phyloP scores from a whole-genome alignment of 2,113 vertebrate species.

The Oryzias curvinotus region DNA sequence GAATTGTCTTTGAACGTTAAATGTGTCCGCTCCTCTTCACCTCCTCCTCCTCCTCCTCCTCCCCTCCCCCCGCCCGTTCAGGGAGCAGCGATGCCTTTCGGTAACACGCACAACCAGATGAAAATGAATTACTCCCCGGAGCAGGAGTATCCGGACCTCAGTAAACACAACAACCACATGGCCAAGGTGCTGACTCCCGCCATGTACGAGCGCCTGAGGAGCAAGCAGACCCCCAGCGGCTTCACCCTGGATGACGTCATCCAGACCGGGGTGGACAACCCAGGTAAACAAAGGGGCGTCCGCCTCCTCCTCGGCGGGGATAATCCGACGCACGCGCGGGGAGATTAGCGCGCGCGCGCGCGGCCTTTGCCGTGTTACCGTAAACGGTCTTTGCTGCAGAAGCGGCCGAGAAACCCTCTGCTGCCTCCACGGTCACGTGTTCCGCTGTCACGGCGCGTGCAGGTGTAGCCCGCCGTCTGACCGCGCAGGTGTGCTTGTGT shows the following conservation, averaged over 20 bases:
- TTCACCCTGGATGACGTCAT: conserved; percentile 92
- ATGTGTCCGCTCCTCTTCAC: background rate
- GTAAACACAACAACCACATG: conserved; percentile 95
- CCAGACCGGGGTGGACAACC: conserved; percentile 95
- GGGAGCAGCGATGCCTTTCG: conserved; percentile 90
- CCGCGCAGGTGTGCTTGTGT: conserved; percentile 47
- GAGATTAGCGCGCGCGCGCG: no score
- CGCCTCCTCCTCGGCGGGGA: conserved; percentile 2
- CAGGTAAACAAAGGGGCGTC: conserved; percentile 78
- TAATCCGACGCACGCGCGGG: background rate
- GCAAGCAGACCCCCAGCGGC: conserved; percentile 86
- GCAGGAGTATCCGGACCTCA: conserved; percentile 91
- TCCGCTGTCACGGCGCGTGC: background rate
- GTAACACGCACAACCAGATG: conserved; percentile 89
- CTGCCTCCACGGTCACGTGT: no score
- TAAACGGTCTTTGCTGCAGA: no score
- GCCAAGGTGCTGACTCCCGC: conserved; percentile 85
- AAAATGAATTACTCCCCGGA: conserved; percentile 81
- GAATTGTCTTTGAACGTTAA: no score
- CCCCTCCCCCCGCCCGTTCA: conserved; percentile 54
- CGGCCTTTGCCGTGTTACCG: no score
- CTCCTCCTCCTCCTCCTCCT: conserved; percentile 21
- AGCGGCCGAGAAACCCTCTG: no score
- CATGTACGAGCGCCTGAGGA: conserved; percentile 84
- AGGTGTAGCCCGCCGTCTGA: background rate